These are phyloP conservation scores for human (Homo sapiens) DNA, from an alignment of 2,113 vertebrate species.

Conservation along the genomic window DNA sequence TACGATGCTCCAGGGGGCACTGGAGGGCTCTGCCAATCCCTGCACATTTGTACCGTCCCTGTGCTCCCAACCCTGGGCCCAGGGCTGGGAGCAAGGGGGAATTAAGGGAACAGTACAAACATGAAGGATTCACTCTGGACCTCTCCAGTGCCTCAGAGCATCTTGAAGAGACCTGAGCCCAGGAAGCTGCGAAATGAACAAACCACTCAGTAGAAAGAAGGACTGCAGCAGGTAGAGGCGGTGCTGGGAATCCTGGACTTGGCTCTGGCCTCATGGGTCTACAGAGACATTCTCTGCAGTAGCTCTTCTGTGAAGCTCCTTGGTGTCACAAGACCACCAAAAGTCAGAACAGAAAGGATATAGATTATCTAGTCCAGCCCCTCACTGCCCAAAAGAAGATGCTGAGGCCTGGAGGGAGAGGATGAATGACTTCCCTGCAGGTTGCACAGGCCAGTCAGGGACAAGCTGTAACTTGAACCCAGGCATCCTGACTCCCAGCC, in stretches of 20 bases:
- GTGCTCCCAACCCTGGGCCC: not conserved
- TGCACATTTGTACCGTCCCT: not conserved
- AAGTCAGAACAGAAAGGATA: not conserved
- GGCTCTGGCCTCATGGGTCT: not conserved
- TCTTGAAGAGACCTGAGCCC: not conserved
- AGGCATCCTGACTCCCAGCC: not conserved
- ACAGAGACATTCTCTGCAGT: not conserved
- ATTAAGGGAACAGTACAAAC: not conserved
- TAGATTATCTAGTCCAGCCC: not conserved
- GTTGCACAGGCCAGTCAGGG: too few species aligned
- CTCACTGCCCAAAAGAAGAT: not conserved
- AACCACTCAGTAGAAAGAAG: not conserved
- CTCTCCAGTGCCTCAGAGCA: not conserved
- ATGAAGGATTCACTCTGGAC: not conserved
- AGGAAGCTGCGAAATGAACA: not conserved
- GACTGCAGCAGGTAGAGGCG: fast-evolving
- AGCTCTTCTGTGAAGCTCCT: not conserved
- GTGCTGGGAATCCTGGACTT: not conserved
- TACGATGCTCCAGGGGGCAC: not conserved
- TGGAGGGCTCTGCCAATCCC: not conserved
- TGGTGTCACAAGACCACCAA: not conserved
- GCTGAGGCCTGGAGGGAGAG: not conserved
- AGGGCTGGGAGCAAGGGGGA: too few species aligned
- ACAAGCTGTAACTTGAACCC: not conserved
- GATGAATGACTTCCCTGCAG: not conserved